Evolutionary conservation across 2,113 vertebrate genomes (phyloP).

Genomic region (Pelvicachromis taeniatus): DNA sequence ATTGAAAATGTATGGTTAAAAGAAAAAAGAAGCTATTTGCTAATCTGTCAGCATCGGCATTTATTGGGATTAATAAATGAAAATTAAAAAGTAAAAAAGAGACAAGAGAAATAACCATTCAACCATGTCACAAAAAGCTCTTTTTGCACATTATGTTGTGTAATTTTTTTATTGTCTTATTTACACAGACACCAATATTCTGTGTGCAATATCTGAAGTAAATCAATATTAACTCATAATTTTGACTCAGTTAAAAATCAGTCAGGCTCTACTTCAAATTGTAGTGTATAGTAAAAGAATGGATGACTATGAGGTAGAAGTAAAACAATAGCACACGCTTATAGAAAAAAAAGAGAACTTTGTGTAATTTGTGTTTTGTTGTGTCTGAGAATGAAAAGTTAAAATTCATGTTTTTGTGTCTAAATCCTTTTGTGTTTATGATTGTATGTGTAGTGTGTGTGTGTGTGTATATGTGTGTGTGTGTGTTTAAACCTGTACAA

Average conservation of each 20-base stretch:
- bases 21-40: background rate
- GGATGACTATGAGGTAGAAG: background rate
- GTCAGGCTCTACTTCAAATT: background rate
- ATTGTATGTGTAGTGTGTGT: background rate
- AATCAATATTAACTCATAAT: background rate
- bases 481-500: slow-evolving; percentile 50
- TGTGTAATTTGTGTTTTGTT: slow-evolving; percentile 58
- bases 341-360: slow-evolving; percentile 46
- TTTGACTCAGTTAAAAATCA: background rate
- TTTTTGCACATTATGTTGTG: background rate
- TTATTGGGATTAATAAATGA: background rate
- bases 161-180: background rate
- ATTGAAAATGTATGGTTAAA: background rate
- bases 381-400: slow-evolving; percentile 53
- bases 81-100: background rate
- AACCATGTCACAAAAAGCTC: background rate
- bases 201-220: background rate
- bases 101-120: background rate
- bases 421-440: background rate
- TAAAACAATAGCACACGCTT: background rate
- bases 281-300: background rate
- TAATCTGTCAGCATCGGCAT: background rate
- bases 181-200: background rate
- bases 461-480: background rate
- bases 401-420: slow-evolving; percentile 22